Evolutionary conservation across 2,113 vertebrate genomes (phyloP).

Genomic region (Phylloscopus whistleri): DNA sequence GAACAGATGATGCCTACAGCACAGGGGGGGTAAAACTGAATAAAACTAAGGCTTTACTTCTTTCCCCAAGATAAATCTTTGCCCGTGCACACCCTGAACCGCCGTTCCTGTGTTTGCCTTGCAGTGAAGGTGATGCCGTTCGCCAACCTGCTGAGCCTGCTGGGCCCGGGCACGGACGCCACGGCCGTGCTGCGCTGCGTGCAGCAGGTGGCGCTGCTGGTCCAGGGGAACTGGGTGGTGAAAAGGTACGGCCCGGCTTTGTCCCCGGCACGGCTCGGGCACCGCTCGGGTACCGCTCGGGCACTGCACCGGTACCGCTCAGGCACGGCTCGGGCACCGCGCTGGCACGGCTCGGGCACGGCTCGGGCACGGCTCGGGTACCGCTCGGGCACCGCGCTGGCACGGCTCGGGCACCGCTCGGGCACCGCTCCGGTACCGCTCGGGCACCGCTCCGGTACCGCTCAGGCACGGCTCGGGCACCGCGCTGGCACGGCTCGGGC

Average conservation of each 20-base stretch:
- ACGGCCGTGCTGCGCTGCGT: conserved; percentile 91
- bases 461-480: too few species aligned
- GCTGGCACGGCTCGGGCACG: too few species aligned
- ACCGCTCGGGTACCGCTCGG: not conserved
- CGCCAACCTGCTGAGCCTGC: conserved; percentile 93
- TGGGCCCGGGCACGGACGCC: conserved; percentile 87
- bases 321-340: too few species aligned
- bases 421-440: too few species aligned
- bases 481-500: too few species aligned
- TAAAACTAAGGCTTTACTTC: not conserved
- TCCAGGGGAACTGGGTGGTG: conserved; percentile 98
- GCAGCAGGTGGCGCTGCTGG: conserved; percentile 97
- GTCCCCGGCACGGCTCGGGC: not conserved
- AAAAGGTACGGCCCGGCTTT: conserved; percentile 83
- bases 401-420: fast-evolving
- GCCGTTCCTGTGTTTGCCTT: not conserved
- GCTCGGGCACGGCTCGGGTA: too few species aligned
- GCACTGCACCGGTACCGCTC: not conserved
- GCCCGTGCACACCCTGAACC: not conserved
- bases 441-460: too few species aligned
- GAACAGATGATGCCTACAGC: not conserved
- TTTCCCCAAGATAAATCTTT: not conserved
- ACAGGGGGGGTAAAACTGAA: fast-evolving
- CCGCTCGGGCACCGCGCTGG: too few species aligned
- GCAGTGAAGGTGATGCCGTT: conserved; percentile 95